Base-by-base conservation (phyloP, 1,140 invertebrate species). In the Saccostrea cuccullata region DNA sequence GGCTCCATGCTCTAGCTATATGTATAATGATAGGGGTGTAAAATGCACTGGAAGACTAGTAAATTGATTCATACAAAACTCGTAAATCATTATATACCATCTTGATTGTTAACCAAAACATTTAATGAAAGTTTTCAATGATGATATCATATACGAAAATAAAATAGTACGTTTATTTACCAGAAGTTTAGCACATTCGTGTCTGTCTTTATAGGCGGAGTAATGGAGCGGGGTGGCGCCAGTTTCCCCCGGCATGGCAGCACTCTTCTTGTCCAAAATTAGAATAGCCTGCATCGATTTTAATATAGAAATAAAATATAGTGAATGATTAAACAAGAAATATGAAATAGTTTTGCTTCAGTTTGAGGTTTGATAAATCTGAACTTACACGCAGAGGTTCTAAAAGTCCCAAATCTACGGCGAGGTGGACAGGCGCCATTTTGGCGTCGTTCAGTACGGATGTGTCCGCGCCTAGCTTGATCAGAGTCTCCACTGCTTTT, bases 181-280 rank as follows among this genome's bases (percentile, higher is more conserved):
- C 95, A 98, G 94, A 90, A 97, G 96, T 92, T 96, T 96, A 26
- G 97, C 97, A 93, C 97, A 97, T 90, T 97, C 96, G 85, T 97
- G 97, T 92, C 97, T 96, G 94, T 98, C 97, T 90, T 97, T 97
- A 86, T 97, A 97, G 9, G 97, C 97, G 11, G 97, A 97, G 77
- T 97, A 95, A 92, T 98, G 97, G 0, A 98, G 95, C 0, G 97
- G 97, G 0, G 97, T 97, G 56, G 97, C 73, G 30, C 97, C 97
- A 90, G 97, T 97, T 92, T 98, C 97, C 1, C 97, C 97, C 0
- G 96, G 96, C 88, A 97, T 96, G 89, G 97, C 96, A 1, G 97
- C 96, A 92, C 98, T 96, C 55, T 98, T 96, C 89, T 96, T 95
- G 73, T 96, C 96, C 94, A 97, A 96, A 87, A 96, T 96, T 1